These are phyloP conservation scores for Gambelia wislizenii DNA, from an alignment of 2,797 vertebrate genomes.

Conservation along the genomic window DNA sequence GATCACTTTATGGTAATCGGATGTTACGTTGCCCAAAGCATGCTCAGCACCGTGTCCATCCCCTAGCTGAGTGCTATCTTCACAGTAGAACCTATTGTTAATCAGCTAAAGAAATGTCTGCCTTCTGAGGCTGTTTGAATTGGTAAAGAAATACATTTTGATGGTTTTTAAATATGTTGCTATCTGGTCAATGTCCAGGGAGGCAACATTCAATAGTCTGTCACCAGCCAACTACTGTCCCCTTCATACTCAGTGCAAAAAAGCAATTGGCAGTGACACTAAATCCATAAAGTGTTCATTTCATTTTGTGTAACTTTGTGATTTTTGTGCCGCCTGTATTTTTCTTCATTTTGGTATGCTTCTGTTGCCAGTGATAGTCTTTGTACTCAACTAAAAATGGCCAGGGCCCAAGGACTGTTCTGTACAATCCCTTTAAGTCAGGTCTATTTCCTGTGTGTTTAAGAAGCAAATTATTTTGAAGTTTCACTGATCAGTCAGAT, in stretches of 20 bases:
- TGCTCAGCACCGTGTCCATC: neutral
- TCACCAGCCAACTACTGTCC: neutral
- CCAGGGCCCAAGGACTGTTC: neutral
- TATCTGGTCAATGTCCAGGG: neutral
- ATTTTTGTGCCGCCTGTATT: neutral
- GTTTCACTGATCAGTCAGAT: neutral
- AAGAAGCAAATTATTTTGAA: neutral
- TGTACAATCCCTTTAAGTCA: neutral
- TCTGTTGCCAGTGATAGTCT: neutral
- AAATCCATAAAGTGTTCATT: neutral
- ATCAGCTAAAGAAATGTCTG: neutral
- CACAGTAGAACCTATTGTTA: neutral
- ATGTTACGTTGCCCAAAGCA: neutral
- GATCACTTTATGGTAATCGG: neutral
- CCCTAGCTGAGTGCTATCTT: neutral
- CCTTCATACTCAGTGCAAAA: neutral
- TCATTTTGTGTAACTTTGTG: neutral
- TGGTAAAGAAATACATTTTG: neutral
- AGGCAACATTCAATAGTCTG: neutral
- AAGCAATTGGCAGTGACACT: neutral
- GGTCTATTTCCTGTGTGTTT: neutral
- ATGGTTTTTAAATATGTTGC: neutral
- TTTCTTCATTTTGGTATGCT: neutral
- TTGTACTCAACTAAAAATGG: neutral
- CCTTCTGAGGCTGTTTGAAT: neutral